phyloP scores from a whole-genome alignment of 1,140 invertebrate genomes.

The Zeugodacus cucurbitae region DNA sequence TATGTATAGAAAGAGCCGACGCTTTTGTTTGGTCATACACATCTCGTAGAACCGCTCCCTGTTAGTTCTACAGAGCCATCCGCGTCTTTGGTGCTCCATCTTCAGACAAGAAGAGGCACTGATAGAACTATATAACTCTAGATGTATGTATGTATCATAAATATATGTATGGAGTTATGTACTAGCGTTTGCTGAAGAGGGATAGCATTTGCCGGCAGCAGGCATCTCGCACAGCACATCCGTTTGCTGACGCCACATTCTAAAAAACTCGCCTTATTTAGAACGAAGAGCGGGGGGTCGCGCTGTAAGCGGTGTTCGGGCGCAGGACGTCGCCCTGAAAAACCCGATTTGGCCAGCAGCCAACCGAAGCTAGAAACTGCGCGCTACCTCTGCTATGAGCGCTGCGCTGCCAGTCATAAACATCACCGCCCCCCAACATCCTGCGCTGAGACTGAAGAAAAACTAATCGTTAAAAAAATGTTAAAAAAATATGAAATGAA shows the following conservation, averaged over 20 bases:
- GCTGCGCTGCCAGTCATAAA: not conserved
- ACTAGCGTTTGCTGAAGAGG: not conserved
- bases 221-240: not conserved
- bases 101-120: not conserved
- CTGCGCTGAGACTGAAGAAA: not conserved
- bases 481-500: not conserved
- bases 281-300: not conserved
- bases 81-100: not conserved
- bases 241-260: not conserved
- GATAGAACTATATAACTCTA: not conserved
- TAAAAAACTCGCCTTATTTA: not conserved
- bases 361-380: not conserved
- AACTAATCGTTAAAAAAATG: not conserved
- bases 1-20: not conserved
- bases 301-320: not conserved
- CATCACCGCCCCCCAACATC: not conserved
- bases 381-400: not conserved
- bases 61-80: not conserved
- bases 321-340: constrained; percentile 1
- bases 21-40: not conserved
- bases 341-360: constrained; percentile 21
- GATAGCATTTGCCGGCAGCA: not conserved
- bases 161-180: too few relatives aligned
- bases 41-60: constrained; percentile 1
- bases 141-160: not conserved